Evolutionary conservation across 1,140 invertebrate genomes (phyloP), one percentile per base, ranked within the genome.

Genomic region (Zaprionus tsacasi): DNA sequence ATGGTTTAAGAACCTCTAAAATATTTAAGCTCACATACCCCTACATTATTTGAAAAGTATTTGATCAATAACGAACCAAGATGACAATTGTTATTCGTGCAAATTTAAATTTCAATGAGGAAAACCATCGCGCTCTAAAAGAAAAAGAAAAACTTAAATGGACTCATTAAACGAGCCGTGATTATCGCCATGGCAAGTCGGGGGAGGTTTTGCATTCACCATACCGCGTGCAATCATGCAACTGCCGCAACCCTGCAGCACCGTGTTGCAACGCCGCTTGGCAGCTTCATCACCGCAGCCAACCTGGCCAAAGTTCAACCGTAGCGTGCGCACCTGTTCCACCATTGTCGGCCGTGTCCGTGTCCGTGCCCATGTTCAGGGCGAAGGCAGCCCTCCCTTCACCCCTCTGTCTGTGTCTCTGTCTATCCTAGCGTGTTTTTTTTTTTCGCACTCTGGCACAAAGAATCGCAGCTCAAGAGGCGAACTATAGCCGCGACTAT

Each of bases 231-330:
- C 52, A 55, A 33, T 55, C 52, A 33, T 55, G 27, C 27, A 30
- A 54, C 27, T 13, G 21, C 50, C 48, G 11, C 38, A 43, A 43
- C 38, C 43, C 52, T 58, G 48, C 56, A 25, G 10, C 61, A 74
- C 43, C 58, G 35, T 21, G 45, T 21, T 57, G 71, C 63, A 67
- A 59, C 6, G 27, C 6, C n/a, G 7, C 40, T 45, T 45, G 40
- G 40, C 40, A 43, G 13, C 55, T 50, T 59, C 35, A 64, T 52
- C 70, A 13, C 17, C 5, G 43, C 70, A 27, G 57, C 56, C 36
- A 68, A 38, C 30, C 30, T 56, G 65, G 56, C 33, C 71, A 60
- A 61, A 69, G 66, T 69, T 63, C 43, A 70, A 60, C 56, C 66
- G 50, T 73, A 45, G 65, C 70, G 65, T 69, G 63, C 33, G 13